A percentile compares a stretch with the other conserved stretches of the same genome.
Conservation (phyloP, 1,140 invertebrate species). For the Venustaconcha ellipsiformis region DNA sequence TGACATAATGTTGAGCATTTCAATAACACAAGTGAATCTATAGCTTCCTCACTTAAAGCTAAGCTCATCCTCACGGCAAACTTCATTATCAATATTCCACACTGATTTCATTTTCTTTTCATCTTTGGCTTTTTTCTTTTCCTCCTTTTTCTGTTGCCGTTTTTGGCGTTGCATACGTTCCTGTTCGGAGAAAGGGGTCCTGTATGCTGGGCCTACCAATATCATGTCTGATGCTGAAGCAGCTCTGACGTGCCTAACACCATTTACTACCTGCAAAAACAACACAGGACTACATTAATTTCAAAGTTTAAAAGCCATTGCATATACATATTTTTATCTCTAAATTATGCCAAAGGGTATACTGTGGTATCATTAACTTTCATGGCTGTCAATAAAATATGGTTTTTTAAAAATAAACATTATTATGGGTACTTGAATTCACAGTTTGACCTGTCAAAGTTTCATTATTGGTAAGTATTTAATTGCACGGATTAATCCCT, state of each 20-base stretch:
- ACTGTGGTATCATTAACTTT: neutral
- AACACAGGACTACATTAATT: neutral
- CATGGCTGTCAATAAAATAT: neutral
- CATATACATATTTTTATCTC: neutral
- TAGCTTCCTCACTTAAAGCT: slow-evolving; percentile 49
- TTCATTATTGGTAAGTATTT: no score
- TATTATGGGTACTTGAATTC: no score
- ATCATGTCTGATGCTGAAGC: slow-evolving; percentile 26
- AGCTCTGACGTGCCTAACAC: slow-evolving; percentile 25
- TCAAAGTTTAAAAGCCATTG: neutral
- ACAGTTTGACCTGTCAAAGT: no score
- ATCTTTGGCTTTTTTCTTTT: slow-evolving; percentile 54
- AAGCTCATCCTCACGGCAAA: slow-evolving; percentile 42
- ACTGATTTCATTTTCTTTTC: slow-evolving; percentile 50
- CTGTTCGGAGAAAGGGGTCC: slow-evolving; percentile 53
- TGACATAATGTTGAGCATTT: neutral
- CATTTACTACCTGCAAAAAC: slow-evolving; percentile 19
- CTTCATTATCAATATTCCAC: slow-evolving; percentile 63
- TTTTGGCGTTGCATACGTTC: slow-evolving; percentile 47
- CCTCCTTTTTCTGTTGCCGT: slow-evolving; percentile 55
- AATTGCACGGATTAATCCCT: no score
- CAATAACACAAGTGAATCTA: neutral
- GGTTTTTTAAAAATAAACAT: no score
- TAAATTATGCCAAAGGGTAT: neutral
- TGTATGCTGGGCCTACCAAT: slow-evolving; percentile 53